These are phyloP conservation scores for Aphelenchoides bicaudatus DNA, from an alignment of 2,888 invertebrate genomes.

Conservation along the genomic window DNA sequence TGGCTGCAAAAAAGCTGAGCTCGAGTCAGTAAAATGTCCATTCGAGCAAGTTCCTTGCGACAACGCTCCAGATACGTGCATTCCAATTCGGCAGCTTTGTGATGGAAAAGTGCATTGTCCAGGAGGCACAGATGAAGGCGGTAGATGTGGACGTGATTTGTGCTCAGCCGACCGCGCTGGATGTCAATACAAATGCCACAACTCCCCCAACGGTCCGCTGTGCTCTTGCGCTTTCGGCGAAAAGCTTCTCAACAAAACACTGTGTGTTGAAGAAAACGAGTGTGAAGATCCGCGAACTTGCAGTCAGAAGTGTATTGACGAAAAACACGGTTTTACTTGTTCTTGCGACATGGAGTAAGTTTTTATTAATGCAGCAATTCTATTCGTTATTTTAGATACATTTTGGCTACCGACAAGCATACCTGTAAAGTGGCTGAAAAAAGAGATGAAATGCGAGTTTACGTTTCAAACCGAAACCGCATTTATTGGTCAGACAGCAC, in stretches of 20 bases:
- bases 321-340: conserved; percentile 83
- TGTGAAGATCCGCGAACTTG: conserved; percentile 74
- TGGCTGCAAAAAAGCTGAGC: conserved; percentile 43
- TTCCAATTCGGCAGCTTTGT: conserved; percentile 67
- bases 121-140: conserved; percentile 89
- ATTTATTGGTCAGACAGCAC: conserved; percentile 68
- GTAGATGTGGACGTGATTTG: conserved; percentile 62
- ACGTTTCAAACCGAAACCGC: conserved; percentile 78
- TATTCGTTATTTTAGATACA: conserved; percentile 70
- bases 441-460: conserved; percentile 72
- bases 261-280: conserved; percentile 57
- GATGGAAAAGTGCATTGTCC: conserved; percentile 89
- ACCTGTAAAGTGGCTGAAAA: conserved; percentile 77
- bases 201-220: conserved; percentile 71
- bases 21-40: conserved; percentile 40
- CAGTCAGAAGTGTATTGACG: conserved; percentile 84
- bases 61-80: conserved; percentile 66
- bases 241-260: conserved; percentile 63
- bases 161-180: conserved; percentile 62
- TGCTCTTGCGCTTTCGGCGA: conserved; percentile 87
- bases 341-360: conserved; percentile 67
- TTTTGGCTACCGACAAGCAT: conserved; percentile 74
- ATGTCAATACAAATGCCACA: conserved; percentile 62
- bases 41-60: conserved; percentile 52
- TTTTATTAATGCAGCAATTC: no score